Evolutionary conservation across 1,140 invertebrate species (phyloP).

Genomic region (Diorhabda carinulata): DNA sequence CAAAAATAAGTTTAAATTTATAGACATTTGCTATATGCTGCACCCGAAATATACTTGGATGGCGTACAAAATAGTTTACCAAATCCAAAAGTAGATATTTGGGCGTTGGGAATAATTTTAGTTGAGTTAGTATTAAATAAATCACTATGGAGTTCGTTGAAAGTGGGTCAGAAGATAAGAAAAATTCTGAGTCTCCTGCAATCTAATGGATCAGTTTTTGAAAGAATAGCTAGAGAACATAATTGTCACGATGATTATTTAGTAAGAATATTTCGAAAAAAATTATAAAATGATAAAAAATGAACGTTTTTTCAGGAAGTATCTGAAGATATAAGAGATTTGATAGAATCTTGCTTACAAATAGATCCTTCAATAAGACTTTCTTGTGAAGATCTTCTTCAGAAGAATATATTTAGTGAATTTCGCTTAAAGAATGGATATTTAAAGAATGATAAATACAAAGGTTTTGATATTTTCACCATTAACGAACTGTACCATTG

Average conservation of each 20-base stretch:
- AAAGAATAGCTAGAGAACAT: slow-evolving; percentile 73
- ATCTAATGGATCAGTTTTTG: slow-evolving; percentile 58
- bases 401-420: slow-evolving; percentile 51
- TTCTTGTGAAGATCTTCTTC: slow-evolving; percentile 57
- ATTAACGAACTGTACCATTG: slow-evolving; percentile 73
- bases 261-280: slow-evolving; percentile 46
- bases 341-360: slow-evolving; percentile 67
- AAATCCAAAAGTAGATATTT: slow-evolving; percentile 78
- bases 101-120: slow-evolving; percentile 86
- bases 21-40: slow-evolving; percentile 65
- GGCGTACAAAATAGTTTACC: slow-evolving; percentile 42
- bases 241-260: slow-evolving; percentile 63
- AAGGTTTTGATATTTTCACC: slow-evolving; percentile 44
- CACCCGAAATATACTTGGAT: slow-evolving; percentile 72
- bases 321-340: slow-evolving; percentile 56
- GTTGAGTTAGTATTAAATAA: slow-evolving; percentile 68
- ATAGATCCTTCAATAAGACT: slow-evolving; percentile 62
- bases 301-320: slow-evolving; percentile 52
- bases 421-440: slow-evolving; percentile 40
- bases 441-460: slow-evolving; percentile 33
- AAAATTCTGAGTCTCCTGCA: slow-evolving; percentile 71
- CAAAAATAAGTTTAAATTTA: slow-evolving; percentile 12
- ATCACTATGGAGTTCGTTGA: slow-evolving; percentile 66
- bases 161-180: slow-evolving; percentile 66
- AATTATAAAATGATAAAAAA: background rate